phyloP scores from a whole-genome alignment of 2,113 vertebrate genomes.

The Centropus bengalensis region DNA sequence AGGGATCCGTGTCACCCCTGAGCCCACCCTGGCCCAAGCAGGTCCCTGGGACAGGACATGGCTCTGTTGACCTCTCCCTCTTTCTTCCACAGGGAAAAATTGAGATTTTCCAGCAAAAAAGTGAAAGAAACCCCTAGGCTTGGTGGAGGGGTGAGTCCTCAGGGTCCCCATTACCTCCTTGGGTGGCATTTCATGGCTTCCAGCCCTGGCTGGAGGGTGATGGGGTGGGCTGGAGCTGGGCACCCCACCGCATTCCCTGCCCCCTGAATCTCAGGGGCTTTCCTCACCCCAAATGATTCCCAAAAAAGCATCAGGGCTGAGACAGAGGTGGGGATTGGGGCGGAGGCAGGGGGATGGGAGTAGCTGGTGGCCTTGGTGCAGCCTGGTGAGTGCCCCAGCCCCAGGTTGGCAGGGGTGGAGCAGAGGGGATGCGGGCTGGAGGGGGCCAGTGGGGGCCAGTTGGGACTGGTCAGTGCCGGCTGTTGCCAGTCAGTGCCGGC shows the following conservation, averaged over 20 bases:
- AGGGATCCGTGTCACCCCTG: background rate
- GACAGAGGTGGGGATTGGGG: too few relatives aligned
- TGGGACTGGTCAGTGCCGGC: background rate
- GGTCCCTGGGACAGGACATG: background rate
- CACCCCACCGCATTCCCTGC: background rate
- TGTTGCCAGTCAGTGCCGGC: background rate
- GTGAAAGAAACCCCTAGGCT: background rate
- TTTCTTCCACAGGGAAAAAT: background rate
- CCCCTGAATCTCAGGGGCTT: background rate
- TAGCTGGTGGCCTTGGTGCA: background rate
- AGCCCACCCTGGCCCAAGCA: background rate
- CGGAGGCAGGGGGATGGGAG: background rate
- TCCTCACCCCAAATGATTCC: background rate
- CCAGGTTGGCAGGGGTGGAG: too few relatives aligned
- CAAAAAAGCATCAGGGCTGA: too few relatives aligned
- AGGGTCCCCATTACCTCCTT: accelerated
- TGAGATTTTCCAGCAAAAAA: background rate
- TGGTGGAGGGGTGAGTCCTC: background rate
- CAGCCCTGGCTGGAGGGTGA: background rate
- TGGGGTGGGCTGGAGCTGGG: background rate
- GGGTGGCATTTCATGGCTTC: background rate
- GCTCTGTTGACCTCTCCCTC: background rate
- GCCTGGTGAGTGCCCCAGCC: background rate
- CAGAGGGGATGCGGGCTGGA: too few relatives aligned
- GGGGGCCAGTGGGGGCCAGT: background rate